A percentile compares a stretch with the other conserved stretches of the same genome.
These are phyloP conservation scores for Microplitis demolitor DNA, from an alignment of 1,140 invertebrate genomes.

Conservation along the genomic window DNA sequence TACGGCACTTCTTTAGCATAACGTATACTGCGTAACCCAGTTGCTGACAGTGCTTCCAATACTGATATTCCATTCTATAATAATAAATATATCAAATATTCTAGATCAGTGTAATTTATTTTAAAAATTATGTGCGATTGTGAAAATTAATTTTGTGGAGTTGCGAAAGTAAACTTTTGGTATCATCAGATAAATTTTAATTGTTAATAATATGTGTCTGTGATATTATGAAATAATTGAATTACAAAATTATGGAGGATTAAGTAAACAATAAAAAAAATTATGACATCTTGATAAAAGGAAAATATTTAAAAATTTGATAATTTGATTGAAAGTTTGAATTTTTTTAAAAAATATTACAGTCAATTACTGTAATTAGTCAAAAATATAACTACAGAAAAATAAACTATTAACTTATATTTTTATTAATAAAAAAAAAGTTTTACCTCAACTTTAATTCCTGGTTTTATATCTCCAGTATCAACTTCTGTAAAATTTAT, in stretches of 20 bases:
- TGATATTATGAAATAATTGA: background rate
- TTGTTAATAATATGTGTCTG: background rate
- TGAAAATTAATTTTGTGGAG: too few relatives aligned
- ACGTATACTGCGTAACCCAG: slow-evolving; percentile 91
- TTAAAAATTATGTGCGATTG: background rate
- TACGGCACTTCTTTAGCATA: slow-evolving; percentile 93
- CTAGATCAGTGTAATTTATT: background rate
- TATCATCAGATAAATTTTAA: too few relatives aligned
- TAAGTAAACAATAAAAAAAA: too few relatives aligned
- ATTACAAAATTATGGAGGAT: background rate
- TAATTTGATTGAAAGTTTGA: too few relatives aligned
- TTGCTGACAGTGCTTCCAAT: slow-evolving; percentile 93
- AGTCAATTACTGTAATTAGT: too few relatives aligned
- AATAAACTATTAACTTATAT: too few relatives aligned
- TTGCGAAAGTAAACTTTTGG: too few relatives aligned
- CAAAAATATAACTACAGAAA: too few relatives aligned
- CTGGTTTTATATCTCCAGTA: background rate
- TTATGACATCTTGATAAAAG: too few relatives aligned
- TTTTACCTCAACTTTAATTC: slow-evolving; percentile 9
- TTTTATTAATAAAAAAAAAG: too few relatives aligned
- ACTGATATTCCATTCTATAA: slow-evolving; percentile 70
- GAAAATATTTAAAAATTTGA: too few relatives aligned
- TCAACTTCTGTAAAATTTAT: background rate
- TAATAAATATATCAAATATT: background rate
- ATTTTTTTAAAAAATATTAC: too few relatives aligned